A percentile compares a stretch with the other conserved stretches of the same genome.
Conservation (phyloP, 2,888 invertebrate genomes). For the Himalopsyche kuldschensis region DNA sequence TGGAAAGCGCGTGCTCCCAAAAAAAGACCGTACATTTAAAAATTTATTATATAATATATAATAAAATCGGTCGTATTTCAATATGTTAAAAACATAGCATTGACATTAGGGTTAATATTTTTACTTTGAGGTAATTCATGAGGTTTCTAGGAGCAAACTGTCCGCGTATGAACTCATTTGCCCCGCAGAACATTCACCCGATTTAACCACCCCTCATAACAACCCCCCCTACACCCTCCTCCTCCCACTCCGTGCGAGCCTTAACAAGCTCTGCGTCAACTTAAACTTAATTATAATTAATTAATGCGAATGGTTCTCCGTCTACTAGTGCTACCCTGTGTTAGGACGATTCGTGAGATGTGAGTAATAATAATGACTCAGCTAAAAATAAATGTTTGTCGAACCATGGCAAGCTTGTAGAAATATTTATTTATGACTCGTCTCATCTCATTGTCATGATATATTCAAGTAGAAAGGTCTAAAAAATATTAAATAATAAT, state of each 20-base stretch:
- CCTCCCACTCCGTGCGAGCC: slow-evolving; percentile 49
- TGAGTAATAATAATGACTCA: background rate
- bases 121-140: too few relatives aligned
- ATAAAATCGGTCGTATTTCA: too few relatives aligned
- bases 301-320: slow-evolving; percentile 69
- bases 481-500: too few relatives aligned
- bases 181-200: slow-evolving; percentile 46
- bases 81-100: too few relatives aligned
- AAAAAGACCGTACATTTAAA: too few relatives aligned
- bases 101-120: background rate
- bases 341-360: background rate
- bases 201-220: slow-evolving; percentile 56
- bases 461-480: too few relatives aligned
- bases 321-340: slow-evolving; percentile 49
- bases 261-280: slow-evolving; percentile 66
- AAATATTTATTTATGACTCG: too few relatives aligned
- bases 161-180: background rate
- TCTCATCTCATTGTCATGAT: too few relatives aligned
- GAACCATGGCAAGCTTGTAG: too few relatives aligned
- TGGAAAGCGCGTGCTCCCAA: too few relatives aligned
- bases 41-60: too few relatives aligned
- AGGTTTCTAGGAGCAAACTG: background rate
- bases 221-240: slow-evolving; percentile 46
- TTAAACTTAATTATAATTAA: slow-evolving; percentile 86
- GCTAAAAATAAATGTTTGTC: too few relatives aligned